phyloP scores from a whole-genome alignment of 2,797 vertebrate species.

The Rhabdophis nuchalis region DNA sequence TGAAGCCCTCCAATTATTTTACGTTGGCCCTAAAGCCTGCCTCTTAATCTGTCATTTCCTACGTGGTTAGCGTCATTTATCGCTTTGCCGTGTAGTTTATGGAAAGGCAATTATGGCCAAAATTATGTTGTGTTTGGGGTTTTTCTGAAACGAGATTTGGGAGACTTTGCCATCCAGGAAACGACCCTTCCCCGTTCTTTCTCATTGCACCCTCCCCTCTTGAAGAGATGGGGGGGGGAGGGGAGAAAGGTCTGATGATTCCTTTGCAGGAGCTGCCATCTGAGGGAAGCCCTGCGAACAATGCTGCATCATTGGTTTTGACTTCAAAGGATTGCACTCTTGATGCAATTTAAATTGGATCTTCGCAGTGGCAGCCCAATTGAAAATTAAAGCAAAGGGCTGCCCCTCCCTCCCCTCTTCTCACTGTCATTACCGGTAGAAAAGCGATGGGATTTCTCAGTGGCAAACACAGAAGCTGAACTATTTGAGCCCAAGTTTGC shows the following conservation, averaged over 20 bases:
- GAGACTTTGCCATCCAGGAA: constrained; percentile 9
- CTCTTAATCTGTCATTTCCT: constrained; percentile 45
- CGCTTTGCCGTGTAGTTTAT: constrained; percentile 32
- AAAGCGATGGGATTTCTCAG: not conserved
- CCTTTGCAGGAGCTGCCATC: not conserved
- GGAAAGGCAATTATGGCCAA: constrained; percentile 27
- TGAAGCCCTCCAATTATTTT: constrained; percentile 58
- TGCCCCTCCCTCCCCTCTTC: not conserved
- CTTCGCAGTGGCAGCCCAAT: constrained; percentile 24
- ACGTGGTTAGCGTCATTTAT: constrained; percentile 44
- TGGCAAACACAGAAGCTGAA: not conserved
- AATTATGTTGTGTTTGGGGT: constrained; percentile 18
- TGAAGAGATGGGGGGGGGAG: not conserved
- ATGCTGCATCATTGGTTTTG: constrained; percentile 29
- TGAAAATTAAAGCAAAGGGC: constrained; percentile 39
- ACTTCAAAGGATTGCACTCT: constrained; percentile 16
- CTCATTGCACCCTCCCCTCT: constrained; percentile 17
- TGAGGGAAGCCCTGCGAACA: not conserved
- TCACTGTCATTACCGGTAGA: constrained; percentile 11
- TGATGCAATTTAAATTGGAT: constrained; percentile 14
- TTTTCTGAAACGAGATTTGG: constrained; percentile 32
- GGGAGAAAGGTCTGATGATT: not conserved
- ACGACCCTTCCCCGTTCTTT: not conserved
- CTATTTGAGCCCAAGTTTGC: not conserved
- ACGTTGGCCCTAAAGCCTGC: constrained; percentile 42